These are phyloP conservation scores for Labeo rohita DNA, from an alignment of 2,113 vertebrate species.

Conservation along the genomic window DNA sequence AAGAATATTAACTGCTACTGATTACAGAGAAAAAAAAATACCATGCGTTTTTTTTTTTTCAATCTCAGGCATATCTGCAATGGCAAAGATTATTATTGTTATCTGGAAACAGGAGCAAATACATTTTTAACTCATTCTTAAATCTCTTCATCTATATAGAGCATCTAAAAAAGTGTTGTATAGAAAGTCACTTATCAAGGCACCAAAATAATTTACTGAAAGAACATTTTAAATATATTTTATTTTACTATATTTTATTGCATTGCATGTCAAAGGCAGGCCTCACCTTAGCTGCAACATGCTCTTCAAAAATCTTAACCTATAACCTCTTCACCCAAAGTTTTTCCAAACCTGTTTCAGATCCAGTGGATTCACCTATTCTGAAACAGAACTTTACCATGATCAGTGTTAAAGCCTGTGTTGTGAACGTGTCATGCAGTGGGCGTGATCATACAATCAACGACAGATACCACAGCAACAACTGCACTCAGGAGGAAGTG, in stretches of 20 bases:
- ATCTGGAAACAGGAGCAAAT: neutral
- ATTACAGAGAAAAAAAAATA: neutral
- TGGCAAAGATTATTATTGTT: neutral
- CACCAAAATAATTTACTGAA: neutral
- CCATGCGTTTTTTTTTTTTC: neutral
- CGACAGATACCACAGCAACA: neutral
- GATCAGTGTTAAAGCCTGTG: neutral
- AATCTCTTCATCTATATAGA: neutral
- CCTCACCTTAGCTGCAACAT: neutral
- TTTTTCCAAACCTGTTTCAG: neutral
- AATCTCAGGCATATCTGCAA: neutral
- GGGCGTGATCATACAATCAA: neutral
- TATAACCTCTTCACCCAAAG: neutral
- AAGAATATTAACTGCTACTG: neutral
- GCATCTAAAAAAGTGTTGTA: neutral
- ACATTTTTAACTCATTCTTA: neutral
- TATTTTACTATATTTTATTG: neutral
- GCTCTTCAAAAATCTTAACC: neutral
- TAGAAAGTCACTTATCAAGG: neutral
- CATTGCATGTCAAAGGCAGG: neutral
- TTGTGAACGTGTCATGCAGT: neutral
- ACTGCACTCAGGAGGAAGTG: constrained; percentile 25
- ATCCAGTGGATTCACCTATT: neutral
- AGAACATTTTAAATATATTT: no score
- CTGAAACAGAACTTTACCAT: neutral